A percentile compares a stretch with the other conserved stretches of the same genome.
phyloP scores from a whole-genome alignment of 2,797 vertebrate genomes.

The Gymnoscopelus microlampas region DNA sequence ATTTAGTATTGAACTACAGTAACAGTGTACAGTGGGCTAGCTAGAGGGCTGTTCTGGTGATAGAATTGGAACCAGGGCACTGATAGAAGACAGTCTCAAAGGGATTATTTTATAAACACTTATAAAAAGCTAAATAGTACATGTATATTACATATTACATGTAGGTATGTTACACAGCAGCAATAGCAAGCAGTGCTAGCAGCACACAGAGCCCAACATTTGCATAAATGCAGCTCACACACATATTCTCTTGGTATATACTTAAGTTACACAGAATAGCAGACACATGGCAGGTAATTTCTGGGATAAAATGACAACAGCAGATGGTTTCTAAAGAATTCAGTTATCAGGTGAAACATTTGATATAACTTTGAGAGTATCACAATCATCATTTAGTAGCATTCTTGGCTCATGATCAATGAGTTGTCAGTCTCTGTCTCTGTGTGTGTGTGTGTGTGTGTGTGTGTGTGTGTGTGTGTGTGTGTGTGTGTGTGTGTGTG shows the following conservation, averaged over 20 bases:
- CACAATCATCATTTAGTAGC: no score
- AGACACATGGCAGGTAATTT: no score
- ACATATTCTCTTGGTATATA: not conserved
- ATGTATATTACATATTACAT: conserved; percentile 55
- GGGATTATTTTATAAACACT: conserved; percentile 23
- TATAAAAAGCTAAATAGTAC: conserved; percentile 43
- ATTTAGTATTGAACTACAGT: conserved; percentile 27
- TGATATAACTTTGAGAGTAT: no score
- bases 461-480: conserved; percentile 35
- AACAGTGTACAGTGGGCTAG: conserved; percentile 51
- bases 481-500: conserved; percentile 36
- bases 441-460: conserved; percentile 50
- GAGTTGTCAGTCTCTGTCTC: not conserved
- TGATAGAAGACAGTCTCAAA: conserved; percentile 3
- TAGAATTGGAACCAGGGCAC: conserved; percentile 48
- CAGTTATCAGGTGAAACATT: no score
- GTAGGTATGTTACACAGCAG: conserved; percentile 62
- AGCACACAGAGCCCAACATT: conserved; percentile 55
- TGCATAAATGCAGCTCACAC: conserved; percentile 10
- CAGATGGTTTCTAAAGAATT: no score
- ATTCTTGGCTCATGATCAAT: no score
- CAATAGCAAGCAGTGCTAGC: conserved; percentile 70
- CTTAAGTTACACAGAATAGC: not conserved
- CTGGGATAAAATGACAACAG: no score
- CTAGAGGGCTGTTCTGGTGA: conserved; percentile 42